Percentiles rank a stretch among this genome's conserved stretches.
phyloP scores from a whole-genome alignment of 2,797 vertebrate species.

The Pampus argenteus region DNA sequence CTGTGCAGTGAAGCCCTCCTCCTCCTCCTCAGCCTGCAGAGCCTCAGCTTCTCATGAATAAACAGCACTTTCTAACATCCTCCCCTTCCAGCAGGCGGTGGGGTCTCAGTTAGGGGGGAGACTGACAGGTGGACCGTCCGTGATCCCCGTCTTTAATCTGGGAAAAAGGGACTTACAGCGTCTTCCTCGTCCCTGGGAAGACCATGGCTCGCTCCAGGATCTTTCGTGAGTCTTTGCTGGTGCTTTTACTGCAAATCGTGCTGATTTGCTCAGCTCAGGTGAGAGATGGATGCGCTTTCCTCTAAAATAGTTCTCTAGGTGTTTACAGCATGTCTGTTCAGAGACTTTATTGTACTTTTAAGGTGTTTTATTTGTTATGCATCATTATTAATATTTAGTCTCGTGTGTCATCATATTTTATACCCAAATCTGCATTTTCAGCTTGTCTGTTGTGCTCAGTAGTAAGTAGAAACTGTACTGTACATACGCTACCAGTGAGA shows the following conservation, averaged over 20 bases:
- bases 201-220: constrained; percentile 82
- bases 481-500: neutral
- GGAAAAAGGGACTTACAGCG: constrained; percentile 64
- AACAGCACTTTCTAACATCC: constrained; percentile 64
- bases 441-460: neutral
- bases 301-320: too few species aligned
- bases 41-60: constrained; percentile 71
- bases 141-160: constrained; percentile 63
- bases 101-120: constrained; percentile 74
- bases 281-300: constrained; percentile 68
- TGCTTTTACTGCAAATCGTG: constrained; percentile 86
- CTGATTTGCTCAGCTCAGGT: constrained; percentile 92
- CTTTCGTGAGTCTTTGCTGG: constrained; percentile 67
- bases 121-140: constrained; percentile 67
- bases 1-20: constrained; percentile 1
- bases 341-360: neutral
- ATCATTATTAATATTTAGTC: neutral
- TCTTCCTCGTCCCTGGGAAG: constrained; percentile 63
- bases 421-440: neutral
- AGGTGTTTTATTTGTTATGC: neutral
- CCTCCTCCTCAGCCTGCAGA: constrained; percentile 48
- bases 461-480: neutral
- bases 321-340: neutral
- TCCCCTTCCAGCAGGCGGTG: constrained; percentile 57
- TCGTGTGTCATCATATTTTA: neutral